Base-by-base conservation (phyloP, 2,888 invertebrate genomes). In the Lacanobia wlatinum region DNA sequence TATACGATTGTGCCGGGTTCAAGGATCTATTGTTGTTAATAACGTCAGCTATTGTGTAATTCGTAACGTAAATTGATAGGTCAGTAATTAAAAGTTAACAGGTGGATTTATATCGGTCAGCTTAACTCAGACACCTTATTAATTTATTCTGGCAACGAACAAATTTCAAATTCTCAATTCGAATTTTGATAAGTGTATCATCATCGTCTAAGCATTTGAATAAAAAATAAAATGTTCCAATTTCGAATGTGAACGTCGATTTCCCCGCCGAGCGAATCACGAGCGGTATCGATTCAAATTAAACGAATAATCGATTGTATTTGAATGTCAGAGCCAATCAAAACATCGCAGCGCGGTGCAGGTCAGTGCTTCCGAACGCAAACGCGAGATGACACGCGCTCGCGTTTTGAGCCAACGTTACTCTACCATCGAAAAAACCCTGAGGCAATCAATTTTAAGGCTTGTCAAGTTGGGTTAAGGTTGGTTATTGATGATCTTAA, bases 261-360 rank as follows among this genome's bases (percentile, higher is more conserved):
- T 84, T 85, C 78, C 81, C 79, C 73, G 76, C 75, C 69, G 46
- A 72, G 77, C 78, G 82, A 84, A 89, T 89, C 89, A 84, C 82
- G 87, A 84, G 84, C 89, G 89, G 90, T 88, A 94, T 94, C 95
- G 91, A 91, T 88, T 94, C 91, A 92, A 89, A 93, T 95, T 92
- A 94, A 89, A 92, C 91, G 90, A 93, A 93, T 95, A 95, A 95
- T 95, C 95, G 95, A 95, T 95, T 92, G 92, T 91, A 90, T 91
- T 92, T 91, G 93, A 95, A 95, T 95, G 95, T 94, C 95, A 95
- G 94, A 84, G 91, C 92, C 94, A 96, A 96, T 96, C 96, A 95
- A 94, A 96, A 95, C 95, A 95, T 92, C 91, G 90, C 86, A 85
- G 87, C 84, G 87, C 89, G 83, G 89, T 91, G 88, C 95, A 93